Evolutionary conservation across 2,113 vertebrate genomes (phyloP).

Genomic region (Rutilus rutilus): DNA sequence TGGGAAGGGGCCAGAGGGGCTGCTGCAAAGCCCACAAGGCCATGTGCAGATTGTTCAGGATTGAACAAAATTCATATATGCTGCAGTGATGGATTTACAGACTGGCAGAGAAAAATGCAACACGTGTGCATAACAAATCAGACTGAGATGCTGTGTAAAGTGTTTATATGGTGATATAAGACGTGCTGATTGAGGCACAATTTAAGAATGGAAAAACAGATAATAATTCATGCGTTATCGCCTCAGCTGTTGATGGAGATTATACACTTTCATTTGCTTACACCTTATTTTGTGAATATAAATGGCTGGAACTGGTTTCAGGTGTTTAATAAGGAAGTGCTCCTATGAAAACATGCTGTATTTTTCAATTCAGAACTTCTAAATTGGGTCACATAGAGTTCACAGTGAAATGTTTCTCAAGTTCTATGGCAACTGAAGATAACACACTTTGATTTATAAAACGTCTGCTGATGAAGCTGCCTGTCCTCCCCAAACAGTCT

Average conservation of each 20-base stretch:
- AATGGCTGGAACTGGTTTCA: background rate
- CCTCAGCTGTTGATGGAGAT: background rate
- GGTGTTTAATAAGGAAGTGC: background rate
- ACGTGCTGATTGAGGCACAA: background rate
- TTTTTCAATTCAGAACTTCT: background rate
- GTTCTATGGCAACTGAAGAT: too few relatives aligned
- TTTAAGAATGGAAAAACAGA: background rate
- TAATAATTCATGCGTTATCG: background rate
- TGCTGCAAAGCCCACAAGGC: background rate
- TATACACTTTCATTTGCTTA: background rate
- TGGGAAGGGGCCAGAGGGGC: background rate
- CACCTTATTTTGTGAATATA: background rate
- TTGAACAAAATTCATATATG: background rate
- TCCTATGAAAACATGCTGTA: background rate
- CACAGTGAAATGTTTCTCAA: constrained; percentile 10
- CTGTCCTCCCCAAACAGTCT: constrained; percentile 4
- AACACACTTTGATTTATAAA: background rate
- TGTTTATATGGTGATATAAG: background rate
- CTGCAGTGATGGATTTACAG: constrained; percentile 40
- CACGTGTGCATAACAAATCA: constrained; percentile 18
- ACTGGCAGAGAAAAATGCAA: constrained; percentile 9
- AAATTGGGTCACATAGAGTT: constrained; percentile 14
- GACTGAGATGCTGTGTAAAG: background rate
- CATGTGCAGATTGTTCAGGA: constrained; percentile 4
- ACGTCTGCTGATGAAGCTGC: background rate